phyloP scores from a whole-genome alignment of 2,113 vertebrate species.

The Vulpes vulpes region DNA sequence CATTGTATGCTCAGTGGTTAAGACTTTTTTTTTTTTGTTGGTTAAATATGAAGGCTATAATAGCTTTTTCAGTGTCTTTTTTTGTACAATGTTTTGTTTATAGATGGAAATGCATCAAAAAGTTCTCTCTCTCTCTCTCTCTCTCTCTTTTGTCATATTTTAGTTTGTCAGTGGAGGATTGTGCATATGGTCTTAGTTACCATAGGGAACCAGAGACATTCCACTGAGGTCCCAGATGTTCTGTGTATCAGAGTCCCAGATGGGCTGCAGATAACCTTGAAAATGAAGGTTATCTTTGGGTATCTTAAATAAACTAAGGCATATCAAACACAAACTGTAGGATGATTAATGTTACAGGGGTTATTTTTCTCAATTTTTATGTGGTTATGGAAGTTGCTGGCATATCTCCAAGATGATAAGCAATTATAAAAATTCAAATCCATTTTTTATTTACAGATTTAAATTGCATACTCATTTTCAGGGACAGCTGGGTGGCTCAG shows the following conservation, averaged over 20 bases:
- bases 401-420: neutral
- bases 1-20: conserved; percentile 46
- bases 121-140: neutral
- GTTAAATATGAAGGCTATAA: conserved; percentile 50
- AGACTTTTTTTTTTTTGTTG: conserved; percentile 10
- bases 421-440: conserved; percentile 56
- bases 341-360: conserved; percentile 33
- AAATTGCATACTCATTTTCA: conserved; percentile 38
- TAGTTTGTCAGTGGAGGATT: neutral
- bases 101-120: conserved; percentile 55
- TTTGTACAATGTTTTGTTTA: conserved; percentile 4
- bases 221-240: neutral
- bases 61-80: conserved; percentile 59
- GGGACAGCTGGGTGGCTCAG: too few relatives aligned
- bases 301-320: neutral
- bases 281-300: conserved; percentile 65
- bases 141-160: neutral
- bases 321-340: conserved; percentile 27
- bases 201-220: conserved; percentile 28
- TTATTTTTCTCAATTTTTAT: conserved; percentile 57
- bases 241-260: neutral
- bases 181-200: conserved; percentile 69
- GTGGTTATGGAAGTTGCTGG: conserved; percentile 45
- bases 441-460: neutral
- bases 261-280: conserved; percentile 48